Evolutionary conservation across 2,113 vertebrate species (phyloP).

Genomic region (Brienomyrus brachyistius): DNA sequence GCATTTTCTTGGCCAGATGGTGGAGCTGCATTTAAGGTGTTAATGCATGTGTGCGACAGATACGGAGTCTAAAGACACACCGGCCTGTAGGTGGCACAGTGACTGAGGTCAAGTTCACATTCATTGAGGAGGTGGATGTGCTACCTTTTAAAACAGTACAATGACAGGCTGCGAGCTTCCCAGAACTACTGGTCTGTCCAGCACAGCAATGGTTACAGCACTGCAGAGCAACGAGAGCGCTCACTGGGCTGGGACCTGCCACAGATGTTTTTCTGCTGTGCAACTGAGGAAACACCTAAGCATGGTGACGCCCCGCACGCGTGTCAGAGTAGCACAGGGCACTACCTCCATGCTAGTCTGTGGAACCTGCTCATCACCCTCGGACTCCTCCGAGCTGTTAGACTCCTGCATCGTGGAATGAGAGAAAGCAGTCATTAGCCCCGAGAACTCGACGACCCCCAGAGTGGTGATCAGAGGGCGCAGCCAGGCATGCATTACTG

Average conservation of each 20-base stretch:
- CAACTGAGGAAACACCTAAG: not conserved
- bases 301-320: slow-evolving; percentile 22
- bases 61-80: not conserved
- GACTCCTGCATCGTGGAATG: slow-evolving; percentile 69
- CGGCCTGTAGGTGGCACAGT: not conserved
- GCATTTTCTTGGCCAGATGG: not conserved
- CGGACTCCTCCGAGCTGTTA: slow-evolving; percentile 95
- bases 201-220: not conserved
- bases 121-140: not conserved
- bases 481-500: not conserved
- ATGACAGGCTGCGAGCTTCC: not conserved
- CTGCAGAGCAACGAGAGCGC: not conserved
- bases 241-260: not conserved
- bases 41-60: not conserved
- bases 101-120: not conserved
- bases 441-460: not conserved
- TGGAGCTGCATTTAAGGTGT: not conserved
- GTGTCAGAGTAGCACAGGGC: slow-evolving; percentile 9
- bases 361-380: slow-evolving; percentile 94
- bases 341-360: slow-evolving; percentile 98
- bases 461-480: not conserved
- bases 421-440: slow-evolving; percentile 38
- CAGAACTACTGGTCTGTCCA: not conserved
- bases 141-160: not conserved
- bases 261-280: not conserved